Evolutionary conservation across 2,888 invertebrate genomes (phyloP).

Genomic region (Fragum sueziense): DNA sequence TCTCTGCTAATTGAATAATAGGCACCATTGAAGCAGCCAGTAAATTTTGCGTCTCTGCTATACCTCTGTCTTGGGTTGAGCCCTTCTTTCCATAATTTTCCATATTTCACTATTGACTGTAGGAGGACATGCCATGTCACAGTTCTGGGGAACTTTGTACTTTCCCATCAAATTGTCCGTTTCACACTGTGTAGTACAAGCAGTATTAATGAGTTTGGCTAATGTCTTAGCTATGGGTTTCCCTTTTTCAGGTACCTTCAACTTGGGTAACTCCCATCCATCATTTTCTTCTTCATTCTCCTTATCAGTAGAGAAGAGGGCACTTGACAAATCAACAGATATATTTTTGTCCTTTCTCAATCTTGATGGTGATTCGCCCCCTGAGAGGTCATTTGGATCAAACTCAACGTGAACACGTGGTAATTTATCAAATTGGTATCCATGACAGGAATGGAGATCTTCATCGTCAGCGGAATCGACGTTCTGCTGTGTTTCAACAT

Average conservation of each 20-base stretch:
- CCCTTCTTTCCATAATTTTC: conserved; percentile 27
- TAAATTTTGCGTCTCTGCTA: conserved; percentile 36
- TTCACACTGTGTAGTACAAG: conserved; percentile 25
- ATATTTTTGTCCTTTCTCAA: too few relatives aligned
- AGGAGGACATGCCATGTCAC: conserved; percentile 16
- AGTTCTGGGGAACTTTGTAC: conserved; percentile 29
- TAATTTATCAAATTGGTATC: too few relatives aligned
- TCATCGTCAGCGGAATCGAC: too few relatives aligned
- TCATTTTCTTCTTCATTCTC: neutral
- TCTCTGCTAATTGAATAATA: conserved; percentile 4
- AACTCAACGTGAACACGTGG: too few relatives aligned
- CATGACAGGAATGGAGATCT: too few relatives aligned
- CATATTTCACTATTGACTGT: conserved; percentile 33
- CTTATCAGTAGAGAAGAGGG: neutral
- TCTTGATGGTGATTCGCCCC: too few relatives aligned
- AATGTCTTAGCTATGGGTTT: conserved; percentile 15
- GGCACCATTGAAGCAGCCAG: conserved; percentile 6
- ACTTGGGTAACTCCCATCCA: neutral
- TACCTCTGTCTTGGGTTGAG: conserved; percentile 10
- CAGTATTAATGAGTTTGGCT: conserved; percentile 25
- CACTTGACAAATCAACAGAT: too few relatives aligned
- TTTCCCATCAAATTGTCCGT: conserved; percentile 17
- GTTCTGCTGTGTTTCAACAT: too few relatives aligned
- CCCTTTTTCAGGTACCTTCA: conserved; percentile 16
- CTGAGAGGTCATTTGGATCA: too few relatives aligned